phyloP scores from a whole-genome alignment of 2,113 vertebrate species.

The Myocastor coypus region DNA sequence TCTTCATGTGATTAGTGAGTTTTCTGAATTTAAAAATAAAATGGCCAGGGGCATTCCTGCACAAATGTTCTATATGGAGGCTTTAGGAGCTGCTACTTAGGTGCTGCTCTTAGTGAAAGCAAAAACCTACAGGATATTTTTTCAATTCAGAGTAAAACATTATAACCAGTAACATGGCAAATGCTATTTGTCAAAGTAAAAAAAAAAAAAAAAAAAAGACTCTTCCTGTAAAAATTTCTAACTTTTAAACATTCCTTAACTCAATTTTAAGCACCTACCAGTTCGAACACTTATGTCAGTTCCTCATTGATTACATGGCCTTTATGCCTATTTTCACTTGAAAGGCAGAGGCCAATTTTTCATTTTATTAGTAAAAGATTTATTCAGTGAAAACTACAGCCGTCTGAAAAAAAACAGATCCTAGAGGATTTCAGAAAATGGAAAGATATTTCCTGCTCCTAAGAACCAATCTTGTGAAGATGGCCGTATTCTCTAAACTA shows the following conservation, averaged over 20 bases:
- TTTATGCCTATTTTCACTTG: constrained; percentile 10
- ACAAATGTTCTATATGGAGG: neutral
- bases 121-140: neutral
- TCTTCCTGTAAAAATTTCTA: neutral
- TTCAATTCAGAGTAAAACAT: neutral
- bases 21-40: constrained; percentile 11
- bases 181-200: constrained; percentile 18
- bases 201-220: constrained; percentile 20
- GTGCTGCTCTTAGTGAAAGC: neutral
- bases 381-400: too few species aligned
- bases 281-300: neutral
- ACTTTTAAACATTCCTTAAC: constrained; percentile 44
- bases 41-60: neutral
- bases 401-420: too few species aligned
- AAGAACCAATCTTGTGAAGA: too few species aligned
- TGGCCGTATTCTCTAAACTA: too few species aligned
- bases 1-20: neutral
- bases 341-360: neutral
- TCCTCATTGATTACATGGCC: neutral
- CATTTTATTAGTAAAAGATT: neutral
- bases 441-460: too few species aligned
- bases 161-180: neutral
- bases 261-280: neutral
- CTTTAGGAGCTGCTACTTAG: constrained; percentile 7
- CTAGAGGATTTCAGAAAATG: too few species aligned